These are phyloP conservation scores for Hippopotamus amphibius DNA, from an alignment of 2,113 vertebrate species.

Conservation along the genomic window DNA sequence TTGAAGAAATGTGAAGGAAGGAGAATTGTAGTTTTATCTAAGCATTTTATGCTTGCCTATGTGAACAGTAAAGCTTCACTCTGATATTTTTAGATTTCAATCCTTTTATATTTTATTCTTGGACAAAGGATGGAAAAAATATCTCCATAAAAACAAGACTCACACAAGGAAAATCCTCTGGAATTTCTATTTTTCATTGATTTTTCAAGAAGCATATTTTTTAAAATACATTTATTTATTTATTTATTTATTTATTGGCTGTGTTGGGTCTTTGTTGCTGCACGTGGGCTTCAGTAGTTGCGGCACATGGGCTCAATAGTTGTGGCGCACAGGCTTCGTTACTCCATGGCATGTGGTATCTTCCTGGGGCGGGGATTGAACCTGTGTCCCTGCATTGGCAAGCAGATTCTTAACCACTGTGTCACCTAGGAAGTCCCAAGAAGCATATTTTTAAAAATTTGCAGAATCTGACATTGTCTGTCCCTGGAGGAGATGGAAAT, in stretches of 20 bases:
- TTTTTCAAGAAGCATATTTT: background rate
- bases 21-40: background rate
- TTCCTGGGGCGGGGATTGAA: too few species aligned
- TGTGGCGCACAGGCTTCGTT: too few species aligned
- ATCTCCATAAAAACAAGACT: background rate
- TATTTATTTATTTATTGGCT: too few species aligned
- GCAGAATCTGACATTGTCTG: background rate
- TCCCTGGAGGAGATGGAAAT: background rate
- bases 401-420: too few species aligned
- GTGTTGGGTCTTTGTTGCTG: too few species aligned
- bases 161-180: background rate
- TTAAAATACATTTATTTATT: background rate
- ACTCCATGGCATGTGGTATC: too few species aligned
- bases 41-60: background rate
- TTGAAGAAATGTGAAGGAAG: background rate
- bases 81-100: slow-evolving; percentile 17
- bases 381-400: too few species aligned
- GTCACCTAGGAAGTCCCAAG: background rate
- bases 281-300: too few species aligned
- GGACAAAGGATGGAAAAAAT: background rate
- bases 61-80: background rate
- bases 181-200: slow-evolving; percentile 10
- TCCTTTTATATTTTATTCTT: slow-evolving; percentile 37
- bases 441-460: background rate
- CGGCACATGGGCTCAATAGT: too few species aligned